phyloP scores from a whole-genome alignment of 1,140 invertebrate species.

The Aricia agestis region DNA sequence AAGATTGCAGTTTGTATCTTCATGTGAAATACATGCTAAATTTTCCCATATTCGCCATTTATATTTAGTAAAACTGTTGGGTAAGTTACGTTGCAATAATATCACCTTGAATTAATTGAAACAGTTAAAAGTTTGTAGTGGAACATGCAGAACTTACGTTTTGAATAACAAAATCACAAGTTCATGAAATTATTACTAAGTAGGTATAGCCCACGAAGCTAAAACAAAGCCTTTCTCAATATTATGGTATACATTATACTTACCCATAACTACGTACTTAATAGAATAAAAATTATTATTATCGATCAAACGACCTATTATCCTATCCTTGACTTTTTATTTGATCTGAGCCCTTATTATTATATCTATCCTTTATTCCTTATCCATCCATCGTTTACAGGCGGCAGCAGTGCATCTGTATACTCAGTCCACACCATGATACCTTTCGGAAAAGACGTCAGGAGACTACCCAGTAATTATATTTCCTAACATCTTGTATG shows the following conservation, averaged over 20 bases:
- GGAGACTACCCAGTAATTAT: constrained; percentile 64
- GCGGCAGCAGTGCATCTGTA: constrained; percentile 62
- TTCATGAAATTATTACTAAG: background rate
- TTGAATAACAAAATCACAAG: background rate
- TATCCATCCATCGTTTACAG: constrained; percentile 33
- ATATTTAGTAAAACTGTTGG: background rate
- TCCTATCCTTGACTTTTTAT: too few species aligned
- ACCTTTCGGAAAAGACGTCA: constrained; percentile 61
- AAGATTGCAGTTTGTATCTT: too few species aligned
- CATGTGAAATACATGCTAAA: background rate
- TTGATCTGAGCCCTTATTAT: too few species aligned
- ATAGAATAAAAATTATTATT: too few species aligned
- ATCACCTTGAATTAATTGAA: background rate
- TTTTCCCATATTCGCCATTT: background rate
- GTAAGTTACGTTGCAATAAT: background rate
- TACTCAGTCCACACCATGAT: constrained; percentile 71
- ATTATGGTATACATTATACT: too few species aligned
- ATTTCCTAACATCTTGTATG: background rate
- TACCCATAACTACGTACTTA: too few species aligned
- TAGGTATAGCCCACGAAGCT: too few species aligned
- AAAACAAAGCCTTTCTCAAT: too few species aligned
- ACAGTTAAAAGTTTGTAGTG: background rate
- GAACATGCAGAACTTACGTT: background rate
- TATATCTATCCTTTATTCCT: constrained; percentile 19
- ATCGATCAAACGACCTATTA: too few species aligned